Conservation (phyloP, 2,113 vertebrate genomes). For the Aptenodytes forsteri region DNA sequence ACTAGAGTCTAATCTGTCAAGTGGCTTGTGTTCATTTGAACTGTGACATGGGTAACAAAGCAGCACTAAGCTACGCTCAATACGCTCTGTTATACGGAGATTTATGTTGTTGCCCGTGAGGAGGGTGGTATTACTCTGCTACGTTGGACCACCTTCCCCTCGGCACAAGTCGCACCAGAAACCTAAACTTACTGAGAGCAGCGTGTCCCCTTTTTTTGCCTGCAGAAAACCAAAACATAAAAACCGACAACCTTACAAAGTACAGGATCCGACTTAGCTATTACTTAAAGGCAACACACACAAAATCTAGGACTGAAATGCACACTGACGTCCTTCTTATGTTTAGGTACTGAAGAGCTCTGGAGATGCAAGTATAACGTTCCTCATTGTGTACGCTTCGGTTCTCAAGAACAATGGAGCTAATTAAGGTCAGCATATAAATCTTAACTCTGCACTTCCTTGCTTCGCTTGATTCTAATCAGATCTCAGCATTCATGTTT, state of each 20-base stretch:
- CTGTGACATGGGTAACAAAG: slow-evolving; percentile 57
- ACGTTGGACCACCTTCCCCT: background rate
- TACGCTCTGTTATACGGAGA: background rate
- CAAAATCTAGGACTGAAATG: background rate
- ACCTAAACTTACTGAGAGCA: background rate
- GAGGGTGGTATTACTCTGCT: background rate
- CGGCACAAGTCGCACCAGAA: background rate
- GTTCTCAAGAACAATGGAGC: slow-evolving; percentile 62
- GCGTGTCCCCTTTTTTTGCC: background rate
- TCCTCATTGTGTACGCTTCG: slow-evolving; percentile 25
- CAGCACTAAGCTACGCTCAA: slow-evolving; percentile 26
- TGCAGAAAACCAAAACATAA: background rate
- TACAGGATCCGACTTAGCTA: background rate
- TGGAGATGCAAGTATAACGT: slow-evolving; percentile 38
- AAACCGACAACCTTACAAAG: background rate
- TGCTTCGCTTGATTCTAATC: slow-evolving; percentile 61
- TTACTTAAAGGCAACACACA: background rate
- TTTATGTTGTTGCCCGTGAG: background rate
- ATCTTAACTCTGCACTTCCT: slow-evolving; percentile 67
- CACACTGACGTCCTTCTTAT: background rate
- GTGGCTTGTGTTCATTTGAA: slow-evolving; percentile 40
- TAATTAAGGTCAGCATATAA: slow-evolving; percentile 64
- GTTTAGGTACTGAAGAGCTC: slow-evolving; percentile 1
- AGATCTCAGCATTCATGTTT: slow-evolving; percentile 46
- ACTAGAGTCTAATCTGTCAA: slow-evolving; percentile 40